These are phyloP conservation scores for Aptenodytes forsteri DNA, from an alignment of 2,113 vertebrate genomes.

Conservation along the genomic window DNA sequence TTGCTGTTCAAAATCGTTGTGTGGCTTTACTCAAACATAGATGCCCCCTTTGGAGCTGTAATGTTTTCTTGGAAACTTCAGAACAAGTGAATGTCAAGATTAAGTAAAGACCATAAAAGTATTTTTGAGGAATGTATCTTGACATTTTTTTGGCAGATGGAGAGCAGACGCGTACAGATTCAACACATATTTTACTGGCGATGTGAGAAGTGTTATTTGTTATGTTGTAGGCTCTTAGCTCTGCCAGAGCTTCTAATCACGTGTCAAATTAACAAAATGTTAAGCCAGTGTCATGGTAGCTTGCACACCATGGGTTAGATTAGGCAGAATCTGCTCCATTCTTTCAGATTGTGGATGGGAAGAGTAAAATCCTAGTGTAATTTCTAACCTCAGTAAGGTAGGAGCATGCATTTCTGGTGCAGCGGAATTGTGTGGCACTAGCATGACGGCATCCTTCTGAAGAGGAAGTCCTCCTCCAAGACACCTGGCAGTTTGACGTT, in stretches of 20 bases:
- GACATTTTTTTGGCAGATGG: slow-evolving; percentile 67
- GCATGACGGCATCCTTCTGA: background rate
- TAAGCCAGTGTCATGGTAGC: background rate
- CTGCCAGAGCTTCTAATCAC: slow-evolving; percentile 50
- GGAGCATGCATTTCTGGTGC: background rate
- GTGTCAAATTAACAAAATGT: background rate
- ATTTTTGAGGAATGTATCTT: slow-evolving; percentile 55
- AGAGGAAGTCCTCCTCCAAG: background rate
- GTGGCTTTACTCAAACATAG: background rate
- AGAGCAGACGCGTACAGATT: background rate
- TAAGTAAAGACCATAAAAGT: slow-evolving; percentile 28
- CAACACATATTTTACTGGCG: background rate
- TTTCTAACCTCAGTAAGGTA: background rate
- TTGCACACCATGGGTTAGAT: background rate
- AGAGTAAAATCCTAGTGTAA: background rate
- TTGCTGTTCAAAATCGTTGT: background rate
- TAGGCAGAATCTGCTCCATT: background rate
- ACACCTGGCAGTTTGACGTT: background rate
- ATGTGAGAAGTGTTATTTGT: slow-evolving; percentile 1
- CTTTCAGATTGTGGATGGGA: background rate
- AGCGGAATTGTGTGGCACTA: background rate
- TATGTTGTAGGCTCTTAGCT: background rate
- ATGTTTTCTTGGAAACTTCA: slow-evolving; percentile 58
- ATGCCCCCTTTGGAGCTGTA: slow-evolving; percentile 22
- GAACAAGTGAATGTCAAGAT: slow-evolving; percentile 45